Conservation (phyloP, 2,113 vertebrate species). For the Xerus inauris region DNA sequence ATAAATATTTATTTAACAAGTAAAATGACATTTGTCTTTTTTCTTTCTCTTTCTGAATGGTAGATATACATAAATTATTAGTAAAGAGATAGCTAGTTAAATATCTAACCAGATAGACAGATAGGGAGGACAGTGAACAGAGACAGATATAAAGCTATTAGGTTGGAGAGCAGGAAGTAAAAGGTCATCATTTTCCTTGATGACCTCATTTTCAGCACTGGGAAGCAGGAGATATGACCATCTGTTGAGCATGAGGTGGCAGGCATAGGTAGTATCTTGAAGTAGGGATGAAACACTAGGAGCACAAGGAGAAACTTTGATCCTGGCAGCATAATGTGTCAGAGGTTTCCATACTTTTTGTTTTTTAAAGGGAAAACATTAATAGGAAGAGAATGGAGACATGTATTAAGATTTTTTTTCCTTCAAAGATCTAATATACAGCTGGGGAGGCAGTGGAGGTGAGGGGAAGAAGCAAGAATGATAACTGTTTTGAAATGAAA, state of each 20-base stretch:
- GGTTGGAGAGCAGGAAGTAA: background rate
- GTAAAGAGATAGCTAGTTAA: background rate
- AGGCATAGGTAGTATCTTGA: background rate
- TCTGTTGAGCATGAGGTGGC: background rate
- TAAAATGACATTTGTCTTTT: background rate
- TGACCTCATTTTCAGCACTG: background rate
- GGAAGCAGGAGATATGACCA: background rate
- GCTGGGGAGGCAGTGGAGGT: background rate
- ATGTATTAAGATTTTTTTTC: background rate
- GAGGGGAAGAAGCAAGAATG: background rate
- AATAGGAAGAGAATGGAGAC: background rate
- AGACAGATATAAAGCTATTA: background rate
- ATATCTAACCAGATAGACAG: background rate
- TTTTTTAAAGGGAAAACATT: background rate
- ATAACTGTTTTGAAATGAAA: background rate
- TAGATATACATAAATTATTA: background rate
- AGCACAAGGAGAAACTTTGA: background rate
- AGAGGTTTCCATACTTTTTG: background rate
- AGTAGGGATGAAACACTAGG: background rate
- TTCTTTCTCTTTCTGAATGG: background rate
- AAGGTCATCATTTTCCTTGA: background rate
- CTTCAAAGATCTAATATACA: background rate
- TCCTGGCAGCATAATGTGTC: background rate
- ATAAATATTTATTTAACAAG: background rate
- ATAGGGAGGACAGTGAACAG: background rate